Percentiles rank a stretch among this genome's conserved stretches.
phyloP scores from a whole-genome alignment of 64 coral and sea anemone genomes.

The Cladopsammia gracilis region DNA sequence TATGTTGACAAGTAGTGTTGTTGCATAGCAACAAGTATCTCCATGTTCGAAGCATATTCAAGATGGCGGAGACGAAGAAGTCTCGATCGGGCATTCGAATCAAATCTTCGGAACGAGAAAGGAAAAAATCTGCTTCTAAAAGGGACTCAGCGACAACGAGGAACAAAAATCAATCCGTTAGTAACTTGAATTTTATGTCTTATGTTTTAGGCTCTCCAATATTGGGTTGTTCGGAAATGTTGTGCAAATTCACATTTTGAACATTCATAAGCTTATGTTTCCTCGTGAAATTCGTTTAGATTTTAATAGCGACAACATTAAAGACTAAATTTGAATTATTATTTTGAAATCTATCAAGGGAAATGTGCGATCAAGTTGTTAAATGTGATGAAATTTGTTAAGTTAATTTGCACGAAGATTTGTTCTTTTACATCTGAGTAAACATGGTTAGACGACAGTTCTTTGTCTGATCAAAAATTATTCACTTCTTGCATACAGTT shows the following conservation, averaged over 20 bases:
- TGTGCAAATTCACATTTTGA: background rate
- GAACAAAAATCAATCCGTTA: constrained; percentile 24
- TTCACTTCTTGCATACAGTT: too few relatives aligned
- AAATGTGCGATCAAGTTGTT: too few relatives aligned
- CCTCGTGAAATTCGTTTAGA: too few relatives aligned
- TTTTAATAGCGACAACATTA: too few relatives aligned
- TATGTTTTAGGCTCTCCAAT: background rate
- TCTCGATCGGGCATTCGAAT: constrained; percentile 71
- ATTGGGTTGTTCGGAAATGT: background rate
- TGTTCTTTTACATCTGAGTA: too few relatives aligned
- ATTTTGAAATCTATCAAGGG: too few relatives aligned
- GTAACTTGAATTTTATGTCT: background rate
- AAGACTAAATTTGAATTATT: too few relatives aligned
- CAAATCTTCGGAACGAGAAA: constrained; percentile 74
- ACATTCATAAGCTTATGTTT: background rate
- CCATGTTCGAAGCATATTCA: constrained; percentile 6
- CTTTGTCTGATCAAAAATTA: too few relatives aligned
- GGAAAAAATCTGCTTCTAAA: constrained; percentile 63
- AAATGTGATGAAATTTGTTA: too few relatives aligned
- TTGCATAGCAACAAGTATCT: constrained; percentile 71
- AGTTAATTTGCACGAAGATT: too few relatives aligned
- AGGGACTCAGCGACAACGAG: constrained; percentile 26
- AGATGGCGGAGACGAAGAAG: constrained; percentile 73
- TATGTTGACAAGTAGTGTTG: background rate
- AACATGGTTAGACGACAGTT: too few relatives aligned